These are phyloP conservation scores for Esox niger DNA, from an alignment of 2,113 vertebrate genomes.

Conservation along the genomic window DNA sequence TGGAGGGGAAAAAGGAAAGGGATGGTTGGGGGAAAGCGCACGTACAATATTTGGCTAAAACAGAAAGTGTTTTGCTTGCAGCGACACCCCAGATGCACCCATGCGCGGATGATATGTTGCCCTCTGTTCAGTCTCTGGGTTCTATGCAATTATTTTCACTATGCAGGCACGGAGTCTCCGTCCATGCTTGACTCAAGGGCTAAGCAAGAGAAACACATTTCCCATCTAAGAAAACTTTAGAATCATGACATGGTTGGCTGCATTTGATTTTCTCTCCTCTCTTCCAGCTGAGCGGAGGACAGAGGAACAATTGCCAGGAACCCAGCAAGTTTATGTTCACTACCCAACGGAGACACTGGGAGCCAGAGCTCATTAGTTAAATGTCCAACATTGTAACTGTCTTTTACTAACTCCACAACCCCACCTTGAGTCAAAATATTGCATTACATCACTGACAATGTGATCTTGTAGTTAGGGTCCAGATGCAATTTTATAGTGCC, in stretches of 20 bases:
- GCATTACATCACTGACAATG: no score
- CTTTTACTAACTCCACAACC: no score
- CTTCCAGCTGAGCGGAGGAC: neutral
- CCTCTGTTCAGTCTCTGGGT: neutral
- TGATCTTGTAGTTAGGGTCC: no score
- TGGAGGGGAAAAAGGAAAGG: neutral
- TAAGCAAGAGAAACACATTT: neutral
- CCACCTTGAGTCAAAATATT: no score
- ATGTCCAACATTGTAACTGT: no score
- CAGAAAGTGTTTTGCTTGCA: neutral
- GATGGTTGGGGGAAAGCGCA: neutral
- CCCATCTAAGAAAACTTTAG: neutral
- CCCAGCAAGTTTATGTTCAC: no score
- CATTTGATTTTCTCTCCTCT: neutral
- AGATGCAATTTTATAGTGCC: no score
- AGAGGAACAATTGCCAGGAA: neutral
- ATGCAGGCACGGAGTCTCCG: neutral
- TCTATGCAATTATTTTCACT: constrained; percentile 8
- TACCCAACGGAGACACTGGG: no score
- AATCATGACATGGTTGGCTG: neutral
- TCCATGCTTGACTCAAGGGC: neutral
- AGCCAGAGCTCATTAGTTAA: no score
- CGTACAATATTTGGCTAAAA: neutral
- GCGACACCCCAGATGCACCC: neutral
- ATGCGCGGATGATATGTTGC: neutral